These are phyloP conservation scores for Hirundichthys speculiger DNA, from an alignment of 2,113 vertebrate species.

Conservation along the genomic window DNA sequence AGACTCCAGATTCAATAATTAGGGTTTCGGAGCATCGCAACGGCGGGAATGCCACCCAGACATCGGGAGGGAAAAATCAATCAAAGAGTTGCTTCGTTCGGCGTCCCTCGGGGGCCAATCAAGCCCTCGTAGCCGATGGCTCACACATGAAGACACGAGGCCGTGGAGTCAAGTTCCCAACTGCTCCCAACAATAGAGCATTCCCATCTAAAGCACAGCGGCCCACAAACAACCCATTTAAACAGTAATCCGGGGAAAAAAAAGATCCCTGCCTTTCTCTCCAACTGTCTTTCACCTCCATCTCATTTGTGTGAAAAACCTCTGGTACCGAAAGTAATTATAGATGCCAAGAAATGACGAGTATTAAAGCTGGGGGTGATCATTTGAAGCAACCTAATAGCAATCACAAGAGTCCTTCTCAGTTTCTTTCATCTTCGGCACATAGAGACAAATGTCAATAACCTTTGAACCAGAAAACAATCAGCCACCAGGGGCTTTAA, in stretches of 20 bases:
- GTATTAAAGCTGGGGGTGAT: no score
- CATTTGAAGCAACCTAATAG: constrained; percentile 56
- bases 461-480: constrained; percentile 65
- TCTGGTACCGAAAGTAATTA: constrained; percentile 9
- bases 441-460: constrained; percentile 53
- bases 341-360: no score
- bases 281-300: constrained; percentile 9
- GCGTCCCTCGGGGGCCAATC: constrained; percentile 64
- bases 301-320: background rate
- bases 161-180: constrained; percentile 40
- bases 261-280: constrained; percentile 15
- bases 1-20: constrained; percentile 58
- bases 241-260: constrained; percentile 7
- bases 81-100: constrained; percentile 57
- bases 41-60: constrained; percentile 55
- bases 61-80: constrained; percentile 53
- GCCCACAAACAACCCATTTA: constrained; percentile 18
- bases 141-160: constrained; percentile 55
- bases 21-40: constrained; percentile 57
- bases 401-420: constrained; percentile 23
- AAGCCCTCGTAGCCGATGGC: constrained; percentile 53
- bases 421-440: background rate
- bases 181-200: constrained; percentile 21
- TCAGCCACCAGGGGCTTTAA: constrained; percentile 51
- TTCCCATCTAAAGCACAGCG: constrained; percentile 32